A percentile compares a stretch with the other conserved stretches of the same genome.
These are phyloP conservation scores for Melinaea marsaeus DNA, from an alignment of 2,888 invertebrate species.

Conservation along the genomic window DNA sequence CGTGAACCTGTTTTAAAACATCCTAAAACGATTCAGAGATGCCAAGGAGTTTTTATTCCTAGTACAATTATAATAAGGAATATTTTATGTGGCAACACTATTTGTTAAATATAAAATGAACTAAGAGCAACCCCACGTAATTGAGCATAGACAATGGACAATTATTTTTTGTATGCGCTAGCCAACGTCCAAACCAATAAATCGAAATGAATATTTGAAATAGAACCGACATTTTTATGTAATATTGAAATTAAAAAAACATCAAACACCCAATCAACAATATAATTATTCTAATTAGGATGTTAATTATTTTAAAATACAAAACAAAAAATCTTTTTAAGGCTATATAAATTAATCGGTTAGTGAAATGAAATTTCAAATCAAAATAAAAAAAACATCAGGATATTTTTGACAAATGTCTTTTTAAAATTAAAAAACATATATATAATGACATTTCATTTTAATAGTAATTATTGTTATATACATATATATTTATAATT, in stretches of 20 bases:
- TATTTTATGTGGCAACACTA: conserved; percentile 20
- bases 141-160: conserved; percentile 49
- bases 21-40: conserved; percentile 9
- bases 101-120: conserved; percentile 37
- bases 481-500: background rate
- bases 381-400: too few relatives aligned
- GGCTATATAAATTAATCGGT: too few relatives aligned
- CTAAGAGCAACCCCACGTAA: conserved; percentile 44
- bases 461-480: too few relatives aligned
- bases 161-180: conserved; percentile 41
- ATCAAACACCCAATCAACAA: conserved; percentile 18
- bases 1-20: conserved; percentile 11
- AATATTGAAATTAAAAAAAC: too few relatives aligned
- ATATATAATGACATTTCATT: too few relatives aligned
- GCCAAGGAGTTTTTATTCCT: conserved; percentile 21
- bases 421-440: too few relatives aligned
- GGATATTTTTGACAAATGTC: too few relatives aligned
- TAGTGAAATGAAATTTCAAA: too few relatives aligned
- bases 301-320: too few relatives aligned
- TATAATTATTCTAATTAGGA: too few relatives aligned
- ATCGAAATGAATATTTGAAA: conserved; percentile 26
- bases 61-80: conserved; percentile 25
- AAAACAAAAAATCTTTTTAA: too few relatives aligned
- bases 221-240: conserved; percentile 23
- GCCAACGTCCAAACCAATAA: conserved; percentile 41